Base-by-base conservation (phyloP, 2,797 vertebrate genomes). In the Arnoldichthys spilopterus region DNA sequence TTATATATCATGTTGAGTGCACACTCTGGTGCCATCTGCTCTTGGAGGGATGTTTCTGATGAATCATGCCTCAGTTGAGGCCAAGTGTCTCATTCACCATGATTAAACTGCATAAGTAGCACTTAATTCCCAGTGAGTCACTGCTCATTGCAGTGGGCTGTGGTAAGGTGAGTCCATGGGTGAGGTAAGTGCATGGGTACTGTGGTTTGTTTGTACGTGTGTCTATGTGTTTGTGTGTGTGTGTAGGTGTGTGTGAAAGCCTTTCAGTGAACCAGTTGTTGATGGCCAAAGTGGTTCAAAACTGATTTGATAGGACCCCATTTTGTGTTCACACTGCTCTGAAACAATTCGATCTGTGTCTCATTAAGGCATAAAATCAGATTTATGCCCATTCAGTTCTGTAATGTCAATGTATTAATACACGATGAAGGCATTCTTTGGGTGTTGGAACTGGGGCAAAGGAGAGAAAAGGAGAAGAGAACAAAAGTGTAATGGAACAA, bases 401-500 rank as follows among this genome's bases (percentile, higher is more conserved):
- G 13, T 30, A 59, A 28, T 59, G 22, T 53, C 6, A n/a, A 22
- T 22, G 20, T 47, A n/a, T 22, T 5, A 12, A 24, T 56, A 24
- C 9, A 20, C 18, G 7, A 8, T 5, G 69, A 72, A 79, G 80
- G 69, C 79, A 82, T 88, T 87, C 86, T 76, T 83, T 86, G 76
- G 71, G 32, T 43, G 61, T 66, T 40, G 68, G 79, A 61, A 75
- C 56, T 47, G 72, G 74, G 72, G 67, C 71, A 81, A 30, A 54
- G 24, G 11, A 63, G 30, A 56, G 72, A 72, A 59, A 83, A 71
- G 66, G 82, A 53, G 69, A 82, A 71, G 51, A 82, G 54, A 74
- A 34, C 87, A 88, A 87, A 76, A 74, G 62, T 80, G 77, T 61
- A 71, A 16, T 28, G 72, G 80, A 79, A 87, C 83, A 85, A 86